Evolutionary conservation across 1,140 invertebrate species (phyloP).

Genomic region (Zaprionus nigranus): DNA sequence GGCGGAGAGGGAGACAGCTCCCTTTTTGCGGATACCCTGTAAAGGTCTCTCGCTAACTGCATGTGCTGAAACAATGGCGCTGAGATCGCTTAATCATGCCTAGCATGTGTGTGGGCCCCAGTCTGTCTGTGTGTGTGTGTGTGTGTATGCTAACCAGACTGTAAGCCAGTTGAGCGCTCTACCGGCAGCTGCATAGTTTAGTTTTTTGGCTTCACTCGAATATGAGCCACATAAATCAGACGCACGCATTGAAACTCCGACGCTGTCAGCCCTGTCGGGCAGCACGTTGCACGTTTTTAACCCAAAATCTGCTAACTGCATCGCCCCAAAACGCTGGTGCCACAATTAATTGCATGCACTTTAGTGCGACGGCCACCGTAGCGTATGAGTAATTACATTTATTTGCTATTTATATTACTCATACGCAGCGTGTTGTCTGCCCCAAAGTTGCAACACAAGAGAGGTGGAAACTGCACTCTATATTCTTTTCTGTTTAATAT

Average conservation of each 20-base stretch:
- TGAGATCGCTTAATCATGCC: conserved; percentile 82
- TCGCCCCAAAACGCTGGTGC: conserved; percentile 39
- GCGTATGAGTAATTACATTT: conserved; percentile 70
- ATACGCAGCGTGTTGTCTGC: conserved; percentile 27
- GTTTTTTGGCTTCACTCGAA: conserved; percentile 39
- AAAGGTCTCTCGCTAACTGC: conserved; percentile 10
- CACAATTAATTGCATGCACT: conserved; percentile 68
- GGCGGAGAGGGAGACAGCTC: neutral
- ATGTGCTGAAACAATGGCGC: conserved; percentile 72
- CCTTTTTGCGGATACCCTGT: neutral
- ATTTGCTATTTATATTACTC: conserved; percentile 50
- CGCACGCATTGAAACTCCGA: conserved; percentile 57
- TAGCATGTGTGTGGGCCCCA: conserved; percentile 57
- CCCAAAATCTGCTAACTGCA: conserved; percentile 50
- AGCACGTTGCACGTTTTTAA: conserved; percentile 44
- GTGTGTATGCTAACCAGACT: neutral
- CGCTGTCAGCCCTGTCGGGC: conserved; percentile 41
- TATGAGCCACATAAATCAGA: conserved; percentile 74
- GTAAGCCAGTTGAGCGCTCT: neutral
- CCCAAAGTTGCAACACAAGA: neutral
- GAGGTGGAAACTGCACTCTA: neutral
- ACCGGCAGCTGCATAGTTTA: conserved; percentile 10
- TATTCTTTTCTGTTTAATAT: too few species aligned
- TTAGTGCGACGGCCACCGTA: conserved; percentile 31
- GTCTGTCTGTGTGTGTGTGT: conserved; percentile 42